Base-by-base conservation (phyloP, 1,140 invertebrate species). In the Drosophila santomea region DNA sequence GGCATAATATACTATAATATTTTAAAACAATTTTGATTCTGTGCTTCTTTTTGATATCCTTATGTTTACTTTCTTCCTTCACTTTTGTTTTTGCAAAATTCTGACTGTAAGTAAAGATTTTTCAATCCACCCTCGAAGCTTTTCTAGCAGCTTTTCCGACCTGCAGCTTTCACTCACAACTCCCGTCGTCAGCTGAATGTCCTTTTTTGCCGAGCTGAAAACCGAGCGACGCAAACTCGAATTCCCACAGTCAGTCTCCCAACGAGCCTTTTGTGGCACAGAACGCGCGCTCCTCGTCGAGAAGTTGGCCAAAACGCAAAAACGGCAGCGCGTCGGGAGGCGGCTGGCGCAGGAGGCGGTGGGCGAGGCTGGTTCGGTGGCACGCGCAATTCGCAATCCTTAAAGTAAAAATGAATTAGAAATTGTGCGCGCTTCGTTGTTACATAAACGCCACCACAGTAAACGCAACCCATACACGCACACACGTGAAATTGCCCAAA, bases 381-480 rank as follows among this genome's bases (percentile, higher is more conserved):
- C 71, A 64, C 82, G 78, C 75, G 66, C 61, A 75, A 69, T 32
- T 32, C 32, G 3, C 32, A 32, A 69, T 64, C 74, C 86, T 69
- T 80, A 86, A 83, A 86, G 79, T 83, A 89, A 86, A 86, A 86
- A 88, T 86, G 84, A 89, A 86, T 86, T 86, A 86, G 83, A 86
- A 83, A 88, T 74, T 73, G 77, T 88, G 79, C 64, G 79, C 74
- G 79, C 50, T 51, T n/a, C 63, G 51, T 61, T 58, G 73, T 75
- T 75, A 76, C 43, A 76, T 76, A 76, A 76, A 76, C 50, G 41
- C 81, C 55, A 71, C 38, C 50, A 69, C 44, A 56, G 48, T 38
- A 38, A 38, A 39, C 14, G 12, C 38, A 39, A 39, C 38, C 14
- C 38, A 4, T 39, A 14, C 38, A 47, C 38, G 15, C 17, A 41